Base-by-base conservation (phyloP, 2,888 invertebrate species). In the Venusia cambrica region DNA sequence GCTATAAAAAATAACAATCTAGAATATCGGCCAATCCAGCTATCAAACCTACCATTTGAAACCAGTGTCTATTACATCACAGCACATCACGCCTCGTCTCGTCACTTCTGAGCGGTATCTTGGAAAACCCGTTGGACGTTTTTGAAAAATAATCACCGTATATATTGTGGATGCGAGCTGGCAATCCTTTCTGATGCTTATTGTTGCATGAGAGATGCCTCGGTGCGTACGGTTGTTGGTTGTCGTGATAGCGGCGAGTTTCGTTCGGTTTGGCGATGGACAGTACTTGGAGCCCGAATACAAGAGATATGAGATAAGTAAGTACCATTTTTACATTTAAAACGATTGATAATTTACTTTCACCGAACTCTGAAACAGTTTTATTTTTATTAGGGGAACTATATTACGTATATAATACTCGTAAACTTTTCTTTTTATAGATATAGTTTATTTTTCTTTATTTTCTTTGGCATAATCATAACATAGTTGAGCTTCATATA, bases 161-260 rank as follows among this genome's bases (percentile, higher is more conserved):
- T 67, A 66, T 51, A 65, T 54, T 45, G 57, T 51, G 31, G 50
- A 29, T 34, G 31, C 39, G 28, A 27, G 31, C 42, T 36, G 40
- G 41, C 40, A 35, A 44, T 44, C 46, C 52, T 51, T 58, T 64
- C 52, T 59, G 36, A 36, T 31, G 50, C 30, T 54, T 54, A 40
- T 54, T 48, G 47, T 52, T 57, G 57, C 58, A 54, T 46, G 49
- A 57, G 63, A 59, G 60, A 70, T 69, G 70, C 51, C 55, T 20
- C 43, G 42, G 49, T 37, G 45, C 32, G 45, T 47, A 51, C 39
- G 51, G 31, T 36, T 51, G 35, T 54, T 51, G 48, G 31, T 62
- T 48, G 54, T 57, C 41, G 45, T 19, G 51, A 17, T 64, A 26
- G 24, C 52, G 31, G 43, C 57, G 8, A 37, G 45, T 27, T 48